Percentiles rank a stretch among this genome's conserved stretches.
Conservation (phyloP, 2,797 vertebrate species). For the Merluccius polli region DNA sequence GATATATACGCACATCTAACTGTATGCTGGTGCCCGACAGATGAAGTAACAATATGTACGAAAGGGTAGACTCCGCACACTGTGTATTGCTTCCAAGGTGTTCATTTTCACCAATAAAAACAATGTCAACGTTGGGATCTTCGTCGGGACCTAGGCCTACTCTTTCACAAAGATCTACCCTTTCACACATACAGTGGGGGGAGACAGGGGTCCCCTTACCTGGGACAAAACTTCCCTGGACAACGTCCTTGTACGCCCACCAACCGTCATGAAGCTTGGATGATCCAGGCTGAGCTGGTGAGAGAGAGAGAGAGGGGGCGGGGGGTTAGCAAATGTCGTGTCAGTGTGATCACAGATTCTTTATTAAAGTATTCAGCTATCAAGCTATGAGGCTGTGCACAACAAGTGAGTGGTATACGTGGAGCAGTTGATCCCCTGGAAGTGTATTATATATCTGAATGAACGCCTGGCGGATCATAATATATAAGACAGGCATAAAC, state of each 20-base stretch:
- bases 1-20: neutral
- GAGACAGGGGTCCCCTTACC: constrained; percentile 65
- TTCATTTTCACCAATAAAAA: neutral
- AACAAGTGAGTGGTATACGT: neutral
- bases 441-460: constrained; percentile 10
- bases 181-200: neutral
- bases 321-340: neutral
- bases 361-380: neutral
- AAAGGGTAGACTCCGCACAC: neutral
- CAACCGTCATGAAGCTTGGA: constrained; percentile 94
- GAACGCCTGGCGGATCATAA: constrained; percentile 1
- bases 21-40: neutral
- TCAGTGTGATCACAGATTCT: neutral
- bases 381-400: neutral
- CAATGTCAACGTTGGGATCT: neutral
- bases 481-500: constrained; percentile 1
- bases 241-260: constrained; percentile 96
- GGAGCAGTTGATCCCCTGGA: neutral
- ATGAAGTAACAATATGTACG: neutral
- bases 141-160: neutral
- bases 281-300: constrained; percentile 88
- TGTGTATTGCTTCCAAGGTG: neutral
- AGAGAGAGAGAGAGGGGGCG: constrained; percentile 26
- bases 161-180: neutral
- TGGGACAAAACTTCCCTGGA: constrained; percentile 97